phyloP scores from a whole-genome alignment of 1,140 invertebrate genomes.

The Pogonomyrmex barbatus region DNA sequence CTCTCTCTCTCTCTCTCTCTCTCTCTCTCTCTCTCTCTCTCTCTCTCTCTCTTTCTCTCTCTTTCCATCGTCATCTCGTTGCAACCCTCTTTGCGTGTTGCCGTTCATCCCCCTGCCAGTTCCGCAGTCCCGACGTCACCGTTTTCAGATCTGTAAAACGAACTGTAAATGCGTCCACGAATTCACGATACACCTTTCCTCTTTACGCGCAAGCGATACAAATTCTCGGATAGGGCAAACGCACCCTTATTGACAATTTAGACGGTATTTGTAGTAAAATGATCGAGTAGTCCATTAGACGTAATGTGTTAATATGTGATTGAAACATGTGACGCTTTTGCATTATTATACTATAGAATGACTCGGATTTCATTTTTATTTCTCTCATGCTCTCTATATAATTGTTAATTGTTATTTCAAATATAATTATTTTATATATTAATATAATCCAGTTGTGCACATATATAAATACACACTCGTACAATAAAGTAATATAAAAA shows the following conservation, averaged over 20 bases:
- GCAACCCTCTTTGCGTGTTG: slow-evolving; percentile 3
- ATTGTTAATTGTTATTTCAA: not conserved
- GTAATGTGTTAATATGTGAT: slow-evolving; percentile 34
- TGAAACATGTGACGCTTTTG: slow-evolving; percentile 2
- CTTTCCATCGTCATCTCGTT: slow-evolving; percentile 16
- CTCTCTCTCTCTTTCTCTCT: slow-evolving; percentile 53
- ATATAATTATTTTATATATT: slow-evolving; percentile 2
- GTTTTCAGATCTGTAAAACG: slow-evolving; percentile 49
- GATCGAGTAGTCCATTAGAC: slow-evolving; percentile 36
- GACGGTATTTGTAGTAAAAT: slow-evolving; percentile 20
- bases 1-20: slow-evolving; percentile 25
- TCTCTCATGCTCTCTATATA: not conserved
- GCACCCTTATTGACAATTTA: slow-evolving; percentile 53
- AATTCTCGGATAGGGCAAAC: slow-evolving; percentile 32
- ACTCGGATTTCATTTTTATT: not conserved
- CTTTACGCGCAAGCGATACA: slow-evolving; percentile 13
- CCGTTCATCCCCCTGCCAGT: slow-evolving; percentile 6
- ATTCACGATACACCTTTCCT: slow-evolving; percentile 44
- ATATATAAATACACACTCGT: too few species aligned
- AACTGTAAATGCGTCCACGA: slow-evolving; percentile 24
- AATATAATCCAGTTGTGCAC: not conserved
- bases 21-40: slow-evolving; percentile 51
- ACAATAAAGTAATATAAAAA: not conserved
- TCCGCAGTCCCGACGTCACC: slow-evolving; percentile 38
- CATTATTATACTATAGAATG: not conserved